These are phyloP conservation scores for Phocoena sinus DNA, from an alignment of 2,113 vertebrate species.

Conservation along the genomic window DNA sequence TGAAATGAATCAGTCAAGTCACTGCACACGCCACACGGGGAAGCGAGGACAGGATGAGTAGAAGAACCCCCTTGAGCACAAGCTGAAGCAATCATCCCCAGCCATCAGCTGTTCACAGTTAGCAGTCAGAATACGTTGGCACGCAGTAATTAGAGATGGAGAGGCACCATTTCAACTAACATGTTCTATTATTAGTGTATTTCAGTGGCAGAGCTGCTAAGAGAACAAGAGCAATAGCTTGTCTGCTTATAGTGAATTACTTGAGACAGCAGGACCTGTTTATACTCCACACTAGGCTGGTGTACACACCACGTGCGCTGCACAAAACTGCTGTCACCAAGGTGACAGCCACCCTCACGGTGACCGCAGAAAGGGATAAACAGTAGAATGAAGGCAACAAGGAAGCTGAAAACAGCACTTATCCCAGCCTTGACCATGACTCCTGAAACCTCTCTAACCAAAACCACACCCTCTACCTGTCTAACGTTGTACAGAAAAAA, in stretches of 20 bases:
- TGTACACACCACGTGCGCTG: not conserved
- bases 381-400: not conserved
- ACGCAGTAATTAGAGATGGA: constrained; percentile 47
- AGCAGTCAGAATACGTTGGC: not conserved
- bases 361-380: not conserved
- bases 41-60: not conserved
- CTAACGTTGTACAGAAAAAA: not conserved
- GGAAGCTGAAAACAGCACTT: not conserved
- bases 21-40: not conserved
- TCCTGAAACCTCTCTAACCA: not conserved
- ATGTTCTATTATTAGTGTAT: constrained; percentile 36
- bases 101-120: not conserved
- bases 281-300: not conserved
- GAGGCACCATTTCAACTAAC: not conserved
- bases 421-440: not conserved
- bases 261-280: not conserved
- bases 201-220: not conserved
- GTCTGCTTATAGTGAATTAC: not conserved
- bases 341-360: constrained; percentile 12
- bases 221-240: constrained; percentile 43
- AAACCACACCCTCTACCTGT: not conserved
- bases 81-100: not conserved
- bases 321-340: constrained; percentile 48
- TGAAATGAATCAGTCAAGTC: constrained; percentile 11
- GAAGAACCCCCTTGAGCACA: not conserved